Percentiles rank a stretch among this genome's conserved stretches.
phyloP scores from a whole-genome alignment of 2,113 vertebrate genomes.

The Gobius niger region DNA sequence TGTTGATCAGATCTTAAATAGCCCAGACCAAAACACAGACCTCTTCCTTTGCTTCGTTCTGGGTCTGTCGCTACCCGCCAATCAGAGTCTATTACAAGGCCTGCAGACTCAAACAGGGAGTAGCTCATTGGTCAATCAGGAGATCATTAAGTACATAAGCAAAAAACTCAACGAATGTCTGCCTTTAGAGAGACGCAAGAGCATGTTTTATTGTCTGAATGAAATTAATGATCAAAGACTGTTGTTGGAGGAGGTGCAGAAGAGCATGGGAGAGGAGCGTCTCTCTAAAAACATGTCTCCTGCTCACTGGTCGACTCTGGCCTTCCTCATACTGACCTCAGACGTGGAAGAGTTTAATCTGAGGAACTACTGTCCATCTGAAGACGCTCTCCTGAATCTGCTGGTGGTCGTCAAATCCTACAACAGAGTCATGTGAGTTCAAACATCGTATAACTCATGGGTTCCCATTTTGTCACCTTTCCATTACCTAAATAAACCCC shows the following conservation, averaged over 20 bases:
- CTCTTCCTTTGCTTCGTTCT: slow-evolving; percentile 38
- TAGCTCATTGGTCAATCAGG: neutral
- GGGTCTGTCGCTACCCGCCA: slow-evolving; percentile 29
- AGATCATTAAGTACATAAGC: slow-evolving; percentile 17
- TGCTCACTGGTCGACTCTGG: slow-evolving; percentile 29
- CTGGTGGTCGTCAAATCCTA: slow-evolving; percentile 40
- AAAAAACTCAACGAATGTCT: slow-evolving; percentile 10
- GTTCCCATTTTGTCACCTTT: too few species aligned
- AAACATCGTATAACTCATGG: too few species aligned
- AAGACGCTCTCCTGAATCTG: slow-evolving; percentile 37
- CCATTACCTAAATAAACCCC: too few species aligned
- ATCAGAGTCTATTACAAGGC: slow-evolving; percentile 9
- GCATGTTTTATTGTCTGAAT: slow-evolving; percentile 18
- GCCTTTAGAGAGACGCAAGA: slow-evolving; percentile 20
- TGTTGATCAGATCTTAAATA: slow-evolving; percentile 31
- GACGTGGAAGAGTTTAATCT: slow-evolving; percentile 22
- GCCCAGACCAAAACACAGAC: slow-evolving; percentile 42
- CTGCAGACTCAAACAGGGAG: slow-evolving; percentile 6
- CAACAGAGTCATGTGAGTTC: slow-evolving; percentile 31
- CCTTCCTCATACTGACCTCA: slow-evolving; percentile 34
- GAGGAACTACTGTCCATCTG: slow-evolving; percentile 34
- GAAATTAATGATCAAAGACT: slow-evolving; percentile 12
- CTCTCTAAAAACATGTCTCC: slow-evolving; percentile 12
- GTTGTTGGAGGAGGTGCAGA: slow-evolving; percentile 11
- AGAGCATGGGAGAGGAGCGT: slow-evolving; percentile 7